These are phyloP conservation scores for Galerucella pusilla DNA, from an alignment of 2,888 invertebrate genomes.

Conservation along the genomic window DNA sequence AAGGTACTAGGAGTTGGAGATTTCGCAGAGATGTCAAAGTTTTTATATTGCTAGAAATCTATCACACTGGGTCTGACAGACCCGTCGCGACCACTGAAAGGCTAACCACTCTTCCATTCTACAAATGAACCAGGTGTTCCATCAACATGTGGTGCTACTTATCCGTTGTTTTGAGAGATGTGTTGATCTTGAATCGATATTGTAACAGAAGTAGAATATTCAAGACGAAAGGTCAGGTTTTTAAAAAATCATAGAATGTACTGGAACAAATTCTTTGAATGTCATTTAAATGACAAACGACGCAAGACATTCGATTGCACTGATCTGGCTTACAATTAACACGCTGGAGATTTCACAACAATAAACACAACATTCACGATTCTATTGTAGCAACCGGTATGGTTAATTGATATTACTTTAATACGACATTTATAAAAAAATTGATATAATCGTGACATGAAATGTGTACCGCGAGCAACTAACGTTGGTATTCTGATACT, in stretches of 20 bases:
- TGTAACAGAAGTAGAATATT: neutral
- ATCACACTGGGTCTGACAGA: too few relatives aligned
- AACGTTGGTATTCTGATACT: constrained; percentile 38
- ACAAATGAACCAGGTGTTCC: too few relatives aligned
- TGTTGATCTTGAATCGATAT: neutral
- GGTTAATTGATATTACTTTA: constrained; percentile 48
- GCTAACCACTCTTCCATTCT: too few relatives aligned
- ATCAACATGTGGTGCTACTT: too few relatives aligned
- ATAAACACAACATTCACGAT: constrained; percentile 46
- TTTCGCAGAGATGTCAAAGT: too few relatives aligned
- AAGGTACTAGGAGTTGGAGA: too few relatives aligned
- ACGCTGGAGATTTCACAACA: constrained; percentile 46
- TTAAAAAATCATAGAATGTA: constrained; percentile 15
- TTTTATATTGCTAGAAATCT: too few relatives aligned
- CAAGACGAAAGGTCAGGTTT: constrained; percentile 15
- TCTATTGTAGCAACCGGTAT: constrained; percentile 46
- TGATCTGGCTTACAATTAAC: constrained; percentile 42
- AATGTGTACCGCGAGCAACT: constrained; percentile 34
- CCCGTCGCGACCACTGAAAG: too few relatives aligned
- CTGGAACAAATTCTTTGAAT: constrained; percentile 24
- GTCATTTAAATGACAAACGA: constrained; percentile 33
- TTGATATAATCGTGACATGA: constrained; percentile 39
- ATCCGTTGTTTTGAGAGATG: too few relatives aligned
- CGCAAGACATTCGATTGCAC: constrained; percentile 25
- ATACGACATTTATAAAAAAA: constrained; percentile 37